Evolutionary conservation across 1,140 invertebrate species (phyloP).

Genomic region (Spodoptera litura): DNA sequence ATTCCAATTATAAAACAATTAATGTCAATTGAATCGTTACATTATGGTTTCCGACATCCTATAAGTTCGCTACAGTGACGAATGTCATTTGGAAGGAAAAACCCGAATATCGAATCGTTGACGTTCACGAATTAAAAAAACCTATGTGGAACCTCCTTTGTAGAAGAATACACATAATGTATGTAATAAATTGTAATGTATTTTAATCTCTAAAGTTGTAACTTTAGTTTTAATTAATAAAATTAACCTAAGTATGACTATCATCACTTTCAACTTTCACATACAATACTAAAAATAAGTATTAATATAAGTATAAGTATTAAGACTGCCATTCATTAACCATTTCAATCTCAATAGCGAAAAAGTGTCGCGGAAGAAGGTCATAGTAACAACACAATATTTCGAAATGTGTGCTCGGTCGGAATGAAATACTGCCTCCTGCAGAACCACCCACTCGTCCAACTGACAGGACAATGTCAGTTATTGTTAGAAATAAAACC

Average conservation of each 20-base stretch:
- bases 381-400: constrained; percentile 53
- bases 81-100: not conserved
- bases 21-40: constrained; percentile 16
- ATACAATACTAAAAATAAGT: too few relatives aligned
- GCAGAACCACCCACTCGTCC: constrained; percentile 63
- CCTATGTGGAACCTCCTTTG: too few relatives aligned
- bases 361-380: constrained; percentile 23
- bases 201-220: too few relatives aligned
- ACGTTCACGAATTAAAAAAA: not conserved
- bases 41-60: constrained; percentile 20
- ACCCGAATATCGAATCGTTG: not conserved
- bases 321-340: constrained; percentile 8
- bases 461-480: constrained; percentile 60
- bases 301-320: too few relatives aligned
- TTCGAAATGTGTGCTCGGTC: constrained; percentile 51
- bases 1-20: constrained; percentile 37
- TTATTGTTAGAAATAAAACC: constrained; percentile 66
- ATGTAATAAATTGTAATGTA: too few relatives aligned
- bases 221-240: too few relatives aligned
- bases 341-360: constrained; percentile 5
- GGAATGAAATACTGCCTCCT: constrained; percentile 60
- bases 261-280: too few relatives aligned
- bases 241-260: too few relatives aligned
- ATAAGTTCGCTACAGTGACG: not conserved
- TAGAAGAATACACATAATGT: too few relatives aligned